Evolutionary conservation across 2,888 invertebrate genomes (phyloP), one percentile per base, ranked within the genome.

Genomic region (Leptinotarsa peninsularis): DNA sequence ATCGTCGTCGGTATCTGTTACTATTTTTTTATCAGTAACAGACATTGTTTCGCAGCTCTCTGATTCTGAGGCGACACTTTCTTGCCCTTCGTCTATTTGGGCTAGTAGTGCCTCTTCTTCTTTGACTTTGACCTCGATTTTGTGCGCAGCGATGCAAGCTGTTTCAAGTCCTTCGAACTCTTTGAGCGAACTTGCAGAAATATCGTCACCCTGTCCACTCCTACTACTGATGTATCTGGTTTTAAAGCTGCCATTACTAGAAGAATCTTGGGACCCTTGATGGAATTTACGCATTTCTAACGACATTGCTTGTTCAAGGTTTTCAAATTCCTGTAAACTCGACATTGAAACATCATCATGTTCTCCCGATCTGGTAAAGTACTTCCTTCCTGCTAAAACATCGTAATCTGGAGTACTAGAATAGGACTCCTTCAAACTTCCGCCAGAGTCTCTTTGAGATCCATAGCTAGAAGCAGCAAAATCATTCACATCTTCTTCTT

Each of bases 361-460:
- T 82, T 98, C 97, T n/a, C 94, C 93, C 81, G 93, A 91, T 81
- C 93, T 93, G 4, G 94, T 92, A 84, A 96, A 94, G 87, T 94
- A 95, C 84, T 94, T 94, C 84, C 94, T 92, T n/a, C 95, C 93
- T 71, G 95, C 93, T 75, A 96, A 88, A 81, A 95, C 93, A 88
- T 97, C 96, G 82, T 95, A 96, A 85, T 98, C 98, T 0, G 98
- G 98, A 1, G 97, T 95, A 83, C 97, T 97, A 10, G 96, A 96
- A 77, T 94, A 94, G 1, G 96, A 96, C 84, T 96, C 96, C 83
- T 96, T 94, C 84, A 95, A 93, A 82, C 95, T 95, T 52, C 96
- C 96, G 68, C 95, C 93, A 0, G 94, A 94, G 84, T 94, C 93
- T 80, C 94, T 93, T 83, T 94, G 94, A 33, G 94, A 94, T 70